Evolutionary conservation across 2,113 vertebrate species (phyloP).

Genomic region (Eira barbara): DNA sequence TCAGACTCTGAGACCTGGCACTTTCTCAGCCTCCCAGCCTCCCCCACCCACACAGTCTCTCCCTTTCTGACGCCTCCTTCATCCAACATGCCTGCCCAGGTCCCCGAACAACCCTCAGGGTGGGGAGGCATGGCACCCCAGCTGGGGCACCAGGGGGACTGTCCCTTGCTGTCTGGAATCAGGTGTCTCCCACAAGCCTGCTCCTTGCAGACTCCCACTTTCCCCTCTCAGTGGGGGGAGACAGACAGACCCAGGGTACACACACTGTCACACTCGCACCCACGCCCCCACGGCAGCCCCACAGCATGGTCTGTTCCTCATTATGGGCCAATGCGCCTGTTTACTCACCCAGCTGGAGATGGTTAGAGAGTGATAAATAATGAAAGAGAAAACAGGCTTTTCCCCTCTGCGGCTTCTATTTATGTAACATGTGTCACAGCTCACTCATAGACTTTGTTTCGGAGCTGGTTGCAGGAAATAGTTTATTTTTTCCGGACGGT

Average conservation of each 20-base stretch:
- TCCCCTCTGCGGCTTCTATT: constrained; percentile 88
- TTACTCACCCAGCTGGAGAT: constrained; percentile 94
- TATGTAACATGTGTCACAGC: constrained; percentile 88
- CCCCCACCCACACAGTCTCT: constrained; percentile 50
- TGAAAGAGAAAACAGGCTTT: constrained; percentile 91
- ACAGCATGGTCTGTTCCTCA: constrained; percentile 69
- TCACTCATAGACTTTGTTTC: constrained; percentile 82
- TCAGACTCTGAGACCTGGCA: background rate
- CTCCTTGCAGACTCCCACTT: background rate
- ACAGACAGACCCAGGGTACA: background rate
- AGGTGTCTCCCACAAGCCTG: background rate
- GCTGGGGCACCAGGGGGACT: background rate
- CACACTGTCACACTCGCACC: background rate
- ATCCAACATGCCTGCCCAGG: background rate
- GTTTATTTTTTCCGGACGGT: constrained; percentile 83
- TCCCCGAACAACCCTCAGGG: background rate
- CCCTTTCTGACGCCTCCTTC: background rate
- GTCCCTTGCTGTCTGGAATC: background rate
- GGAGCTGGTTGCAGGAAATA: constrained; percentile 81
- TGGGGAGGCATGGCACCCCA: background rate
- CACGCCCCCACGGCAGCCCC: constrained; percentile 39
- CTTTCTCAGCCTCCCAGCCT: background rate
- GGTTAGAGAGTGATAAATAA: constrained; percentile 92
- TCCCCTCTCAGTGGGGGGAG: background rate
- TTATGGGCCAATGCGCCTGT: constrained; percentile 92